Evolutionary conservation across 2,113 vertebrate genomes (phyloP), one percentile per base, ranked within the genome.

Genomic region (mouse (Mus musculus)): DNA sequence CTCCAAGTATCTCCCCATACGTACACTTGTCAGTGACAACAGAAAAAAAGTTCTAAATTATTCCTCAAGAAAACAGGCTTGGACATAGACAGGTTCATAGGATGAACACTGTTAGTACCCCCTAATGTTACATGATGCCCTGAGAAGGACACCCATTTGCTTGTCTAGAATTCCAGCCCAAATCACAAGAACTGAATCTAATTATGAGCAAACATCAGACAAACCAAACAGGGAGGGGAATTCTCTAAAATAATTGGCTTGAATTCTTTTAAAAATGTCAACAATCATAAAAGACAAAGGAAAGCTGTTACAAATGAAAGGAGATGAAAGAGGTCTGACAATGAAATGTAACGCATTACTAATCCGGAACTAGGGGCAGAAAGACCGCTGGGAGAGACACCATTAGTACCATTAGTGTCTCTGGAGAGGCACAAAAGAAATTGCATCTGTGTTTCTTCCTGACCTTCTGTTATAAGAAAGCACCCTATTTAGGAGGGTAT

Each of bases 221-320:
- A 91, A 96, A 91, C 49, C 84, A 69, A 65, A 89, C 9, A 19
- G 13, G 33, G 85, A 59, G 56, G 49, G 63, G 89, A 93, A 73
- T 56, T 77, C 94, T 96, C 10, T 93, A n/a, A 95, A 82, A 67
- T 89, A 89, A 95, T 63, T 71, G 52, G 69, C 42, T n/a, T 3
- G 19, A 92, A 81, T 86, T 95, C 46, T 94, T 96, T 67, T 19
- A 95, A 89, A 75, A 75, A 75, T 12, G 56, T 88, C 89, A 94
- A 28, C 78, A 65, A 87, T 94, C 59, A 78, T 90, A 85, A 87
- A 94, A 89, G 63, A 75, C 33, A 87, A 85, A 80, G 42, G 63
- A 88, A 78, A 89, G 30, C 69, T 77, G 52, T 95, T 86, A 65
- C 26, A 91, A 81, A 77, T 75, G 33, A 96, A 89, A 78, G 86